Evolutionary conservation across 2,113 vertebrate species (phyloP).

Genomic region (Gorsachius goisagi): DNA sequence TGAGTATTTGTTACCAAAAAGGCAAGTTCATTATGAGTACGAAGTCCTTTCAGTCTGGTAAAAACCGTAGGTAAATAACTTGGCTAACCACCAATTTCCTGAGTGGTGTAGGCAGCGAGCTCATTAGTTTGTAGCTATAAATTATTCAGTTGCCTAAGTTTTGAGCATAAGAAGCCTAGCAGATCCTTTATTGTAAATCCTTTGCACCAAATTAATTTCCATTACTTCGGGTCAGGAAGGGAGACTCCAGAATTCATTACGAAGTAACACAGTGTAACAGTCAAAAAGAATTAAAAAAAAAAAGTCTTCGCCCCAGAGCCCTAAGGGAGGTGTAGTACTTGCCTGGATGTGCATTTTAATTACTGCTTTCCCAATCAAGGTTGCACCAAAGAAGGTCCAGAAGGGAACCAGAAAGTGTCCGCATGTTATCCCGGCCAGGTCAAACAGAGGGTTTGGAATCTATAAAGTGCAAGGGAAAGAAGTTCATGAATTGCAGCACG

Average conservation of each 20-base stretch:
- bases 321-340: slow-evolving; percentile 53
- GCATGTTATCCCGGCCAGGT: slow-evolving; percentile 93
- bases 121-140: slow-evolving; percentile 29
- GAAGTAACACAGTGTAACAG: neutral
- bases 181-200: slow-evolving; percentile 31
- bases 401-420: slow-evolving; percentile 92
- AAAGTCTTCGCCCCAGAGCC: neutral
- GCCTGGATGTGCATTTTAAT: slow-evolving; percentile 99
- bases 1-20: neutral
- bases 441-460: slow-evolving; percentile 93
- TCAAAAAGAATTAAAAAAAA: neutral
- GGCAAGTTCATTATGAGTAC: neutral
- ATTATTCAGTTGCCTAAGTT: neutral
- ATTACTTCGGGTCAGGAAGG: slow-evolving; percentile 18
- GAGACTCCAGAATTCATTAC: neutral
- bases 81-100: slow-evolving; percentile 70
- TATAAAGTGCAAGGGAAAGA: slow-evolving; percentile 34
- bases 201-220: slow-evolving; percentile 30
- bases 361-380: slow-evolving; percentile 92
- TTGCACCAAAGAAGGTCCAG: slow-evolving; percentile 98
- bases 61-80: slow-evolving; percentile 53
- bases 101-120: slow-evolving; percentile 24
- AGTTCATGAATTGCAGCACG: neutral
- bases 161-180: neutral
- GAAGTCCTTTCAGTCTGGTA: slow-evolving; percentile 30